Base-by-base conservation (phyloP, 1,140 invertebrate genomes). In the Drosophila pseudoobscura region DNA sequence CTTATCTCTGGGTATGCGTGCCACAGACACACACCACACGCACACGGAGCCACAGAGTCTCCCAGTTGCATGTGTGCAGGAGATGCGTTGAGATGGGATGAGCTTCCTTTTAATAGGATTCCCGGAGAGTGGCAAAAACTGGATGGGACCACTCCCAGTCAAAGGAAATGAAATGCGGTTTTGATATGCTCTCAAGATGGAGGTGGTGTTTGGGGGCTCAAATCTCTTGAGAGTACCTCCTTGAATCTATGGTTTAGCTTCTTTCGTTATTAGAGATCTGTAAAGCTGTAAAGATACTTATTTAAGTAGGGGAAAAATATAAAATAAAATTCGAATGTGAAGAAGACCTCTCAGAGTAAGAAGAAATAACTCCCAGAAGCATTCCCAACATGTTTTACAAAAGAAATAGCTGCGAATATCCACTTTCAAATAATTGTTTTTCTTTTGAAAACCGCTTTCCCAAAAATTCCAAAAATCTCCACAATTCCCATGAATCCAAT, bases 1-100 rank as follows among this genome's bases (percentile, higher is more conserved):
- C 70, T 85, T 80, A 85, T 84, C 82, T 80, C 47, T 22, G 60
- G 13, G 20, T 39, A 39, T 39, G 69, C 45, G 45, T 68, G 61
- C 59, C 58, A 68, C 74, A 47, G 24, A 43, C 51, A 26, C n/a
- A 24, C 49, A 9, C 29, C 6, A 2, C 29, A 31, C 45, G 43
- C 41, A 31, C 17, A 11, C 29, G 17, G 17, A 45, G 20, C 24
- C 24, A 22, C 11, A 17, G 29, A 39, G 15, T 29, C 9, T 39
- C 31, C 44, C 44, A 24, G 35, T 51, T 75, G 52, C 63, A 61
- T 75, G 31, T 75, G 31, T 69, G 66, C 52, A 69, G 63, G 64
- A 69, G 66, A 13, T 39, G 9, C 35, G 35, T 39, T 39, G 52
- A 69, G 66, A 57, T 69, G 66, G 69, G 66, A 69, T 69, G 66